Evolutionary conservation across 2,888 invertebrate species (phyloP).

Genomic region (Empis livida): DNA sequence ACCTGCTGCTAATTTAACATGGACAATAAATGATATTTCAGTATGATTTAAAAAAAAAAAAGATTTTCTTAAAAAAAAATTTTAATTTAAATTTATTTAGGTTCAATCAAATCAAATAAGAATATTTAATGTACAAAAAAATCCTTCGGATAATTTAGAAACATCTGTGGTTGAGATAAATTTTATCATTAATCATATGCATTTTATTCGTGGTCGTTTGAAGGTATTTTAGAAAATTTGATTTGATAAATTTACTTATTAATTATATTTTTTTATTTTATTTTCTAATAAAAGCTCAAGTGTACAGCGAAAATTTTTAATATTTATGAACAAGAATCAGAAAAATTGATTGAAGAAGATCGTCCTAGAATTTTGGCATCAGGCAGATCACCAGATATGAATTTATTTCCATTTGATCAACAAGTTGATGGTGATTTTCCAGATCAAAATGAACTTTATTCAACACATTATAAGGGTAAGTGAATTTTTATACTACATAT

Average conservation of each 20-base stretch:
- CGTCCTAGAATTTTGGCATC: slow-evolving; percentile 34
- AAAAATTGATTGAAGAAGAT: slow-evolving; percentile 34
- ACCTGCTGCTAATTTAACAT: slow-evolving; percentile 44
- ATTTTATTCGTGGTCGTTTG: slow-evolving; percentile 29
- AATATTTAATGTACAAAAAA: slow-evolving; percentile 27
- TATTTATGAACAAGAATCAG: slow-evolving; percentile 32
- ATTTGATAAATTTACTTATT: background rate
- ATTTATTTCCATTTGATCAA: slow-evolving; percentile 32
- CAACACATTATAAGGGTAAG: background rate
- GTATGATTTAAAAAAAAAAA: too few relatives aligned
- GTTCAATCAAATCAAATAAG: slow-evolving; percentile 27
- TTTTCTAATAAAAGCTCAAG: slow-evolving; percentile 21
- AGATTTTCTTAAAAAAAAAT: too few relatives aligned
- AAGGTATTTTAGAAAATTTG: slow-evolving; percentile 20
- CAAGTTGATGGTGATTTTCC: slow-evolving; percentile 26
- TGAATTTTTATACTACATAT: too few relatives aligned
- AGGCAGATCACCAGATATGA: slow-evolving; percentile 31
- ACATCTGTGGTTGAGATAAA: slow-evolving; percentile 30
- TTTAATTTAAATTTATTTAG: too few relatives aligned
- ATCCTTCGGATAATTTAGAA: slow-evolving; percentile 28
- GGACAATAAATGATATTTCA: slow-evolving; percentile 42
- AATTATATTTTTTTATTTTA: background rate
- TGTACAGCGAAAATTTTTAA: slow-evolving; percentile 33
- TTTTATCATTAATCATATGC: slow-evolving; percentile 29
- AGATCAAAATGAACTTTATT: slow-evolving; percentile 25